Evolutionary conservation across 2,113 vertebrate species (phyloP).

Genomic region (Lutjanus erythropterus): DNA sequence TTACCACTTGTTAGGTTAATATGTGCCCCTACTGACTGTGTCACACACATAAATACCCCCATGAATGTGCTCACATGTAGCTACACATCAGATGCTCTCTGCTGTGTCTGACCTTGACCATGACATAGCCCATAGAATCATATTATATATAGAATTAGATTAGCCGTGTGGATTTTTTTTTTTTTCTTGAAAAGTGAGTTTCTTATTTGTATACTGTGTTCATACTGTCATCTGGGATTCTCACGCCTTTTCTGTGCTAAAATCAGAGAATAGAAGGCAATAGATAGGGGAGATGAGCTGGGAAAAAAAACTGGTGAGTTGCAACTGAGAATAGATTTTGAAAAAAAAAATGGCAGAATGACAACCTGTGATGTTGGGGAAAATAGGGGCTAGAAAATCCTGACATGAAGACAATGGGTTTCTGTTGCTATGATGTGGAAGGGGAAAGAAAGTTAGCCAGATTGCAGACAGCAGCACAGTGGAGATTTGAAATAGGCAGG

Average conservation of each 20-base stretch:
- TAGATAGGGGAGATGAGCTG: conserved; percentile 1
- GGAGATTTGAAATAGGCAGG: conserved; percentile 47
- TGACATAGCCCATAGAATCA: conserved; percentile 19
- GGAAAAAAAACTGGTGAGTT: conserved; percentile 15
- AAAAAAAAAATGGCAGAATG: conserved; percentile 55
- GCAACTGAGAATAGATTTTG: conserved; percentile 62
- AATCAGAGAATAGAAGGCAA: conserved; percentile 9
- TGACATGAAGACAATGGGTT: conserved; percentile 66
- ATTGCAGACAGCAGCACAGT: conserved; percentile 37
- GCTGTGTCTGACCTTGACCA: conserved; percentile 41
- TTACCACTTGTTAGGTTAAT: conserved; percentile 15
- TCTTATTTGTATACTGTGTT: neutral
- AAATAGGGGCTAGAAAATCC: conserved; percentile 48
- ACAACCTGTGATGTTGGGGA: conserved; percentile 50
- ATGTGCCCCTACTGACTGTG: conserved; percentile 22
- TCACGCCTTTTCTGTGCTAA: neutral
- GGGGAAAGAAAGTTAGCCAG: conserved; percentile 6
- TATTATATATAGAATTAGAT: too few species aligned
- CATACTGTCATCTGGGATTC: neutral
- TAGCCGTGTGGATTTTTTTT: neutral
- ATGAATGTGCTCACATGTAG: neutral
- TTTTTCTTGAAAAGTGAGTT: neutral
- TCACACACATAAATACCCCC: conserved; percentile 22
- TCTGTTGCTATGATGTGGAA: conserved; percentile 18
- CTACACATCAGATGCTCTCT: neutral